These are phyloP conservation scores for Tetranychus piercei DNA, from an alignment of 2,888 invertebrate genomes.

Conservation along the genomic window DNA sequence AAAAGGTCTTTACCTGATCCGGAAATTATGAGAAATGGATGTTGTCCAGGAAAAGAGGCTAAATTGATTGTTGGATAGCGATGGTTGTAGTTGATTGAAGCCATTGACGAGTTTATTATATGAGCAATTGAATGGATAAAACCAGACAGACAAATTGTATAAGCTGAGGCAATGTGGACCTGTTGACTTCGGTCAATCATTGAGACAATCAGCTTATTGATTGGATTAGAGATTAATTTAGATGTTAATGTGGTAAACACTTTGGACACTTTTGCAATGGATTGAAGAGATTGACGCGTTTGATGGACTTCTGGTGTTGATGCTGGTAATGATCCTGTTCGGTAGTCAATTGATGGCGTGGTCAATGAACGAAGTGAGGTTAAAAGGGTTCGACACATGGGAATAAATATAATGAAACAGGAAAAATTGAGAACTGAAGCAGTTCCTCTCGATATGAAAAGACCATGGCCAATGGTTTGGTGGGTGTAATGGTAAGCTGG, in stretches of 20 bases:
- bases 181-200: background rate
- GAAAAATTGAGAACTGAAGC: slow-evolving; percentile 7
- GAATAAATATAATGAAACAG: slow-evolving; percentile 6
- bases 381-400: slow-evolving; percentile 3
- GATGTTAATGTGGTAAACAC: background rate
- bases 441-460: slow-evolving; percentile 3
- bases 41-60: slow-evolving; percentile 1
- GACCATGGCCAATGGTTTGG: slow-evolving; percentile 1
- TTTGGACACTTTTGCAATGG: background rate
- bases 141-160: background rate
- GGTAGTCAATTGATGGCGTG: background rate
- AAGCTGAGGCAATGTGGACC: background rate
- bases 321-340: background rate
- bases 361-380: background rate
- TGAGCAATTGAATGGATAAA: slow-evolving; percentile 4
- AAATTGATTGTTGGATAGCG: slow-evolving; percentile 4
- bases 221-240: background rate
- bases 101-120: background rate
- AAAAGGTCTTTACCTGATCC: background rate
- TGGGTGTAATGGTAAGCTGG: slow-evolving; percentile 4
- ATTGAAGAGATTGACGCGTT: no score
- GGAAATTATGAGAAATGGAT: background rate
- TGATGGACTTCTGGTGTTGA: background rate
- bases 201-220: background rate
- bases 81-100: background rate